Percentiles rank a stretch among this genome's conserved stretches.
phyloP scores from a whole-genome alignment of 2,888 invertebrate genomes.

The Lasioglossum villosulum region DNA sequence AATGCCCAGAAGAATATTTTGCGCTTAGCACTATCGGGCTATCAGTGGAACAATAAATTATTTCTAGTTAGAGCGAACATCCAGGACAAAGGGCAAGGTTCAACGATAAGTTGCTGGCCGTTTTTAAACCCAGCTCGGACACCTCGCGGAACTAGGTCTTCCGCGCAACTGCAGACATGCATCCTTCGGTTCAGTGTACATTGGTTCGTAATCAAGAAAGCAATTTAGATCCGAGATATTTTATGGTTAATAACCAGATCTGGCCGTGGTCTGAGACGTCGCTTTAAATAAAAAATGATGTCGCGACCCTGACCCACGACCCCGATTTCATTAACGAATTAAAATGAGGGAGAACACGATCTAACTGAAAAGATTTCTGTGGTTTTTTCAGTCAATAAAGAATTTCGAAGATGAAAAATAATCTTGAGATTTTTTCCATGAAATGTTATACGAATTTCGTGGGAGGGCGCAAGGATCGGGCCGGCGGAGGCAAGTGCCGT shows the following conservation, averaged over 20 bases:
- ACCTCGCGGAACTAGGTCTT: not conserved
- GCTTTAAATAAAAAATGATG: not conserved
- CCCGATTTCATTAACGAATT: not conserved
- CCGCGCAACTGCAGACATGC: not conserved
- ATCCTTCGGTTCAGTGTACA: conserved; percentile 49
- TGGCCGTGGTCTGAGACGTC: not conserved
- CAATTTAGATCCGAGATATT: conserved; percentile 46
- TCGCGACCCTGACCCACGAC: conserved; percentile 5
- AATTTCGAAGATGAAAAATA: not conserved
- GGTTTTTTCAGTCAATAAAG: not conserved
- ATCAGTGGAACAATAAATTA: not conserved
- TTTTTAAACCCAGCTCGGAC: not conserved
- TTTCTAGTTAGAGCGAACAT: not conserved
- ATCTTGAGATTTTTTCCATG: not conserved
- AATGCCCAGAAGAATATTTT: not conserved
- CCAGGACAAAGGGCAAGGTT: not conserved
- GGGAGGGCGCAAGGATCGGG: not conserved
- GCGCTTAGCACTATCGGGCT: not conserved
- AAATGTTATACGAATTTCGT: not conserved
- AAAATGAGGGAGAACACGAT: not conserved
- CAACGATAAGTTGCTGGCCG: not conserved
- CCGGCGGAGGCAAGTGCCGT: not conserved
- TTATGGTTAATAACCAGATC: conserved; percentile 8
- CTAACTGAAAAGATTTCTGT: not conserved
- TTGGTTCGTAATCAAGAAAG: conserved; percentile 61